A percentile compares a stretch with the other conserved stretches of the same genome.
These are phyloP conservation scores for Lasaia peninsularis DNA, from an alignment of 1,140 invertebrate species.

Conservation along the genomic window DNA sequence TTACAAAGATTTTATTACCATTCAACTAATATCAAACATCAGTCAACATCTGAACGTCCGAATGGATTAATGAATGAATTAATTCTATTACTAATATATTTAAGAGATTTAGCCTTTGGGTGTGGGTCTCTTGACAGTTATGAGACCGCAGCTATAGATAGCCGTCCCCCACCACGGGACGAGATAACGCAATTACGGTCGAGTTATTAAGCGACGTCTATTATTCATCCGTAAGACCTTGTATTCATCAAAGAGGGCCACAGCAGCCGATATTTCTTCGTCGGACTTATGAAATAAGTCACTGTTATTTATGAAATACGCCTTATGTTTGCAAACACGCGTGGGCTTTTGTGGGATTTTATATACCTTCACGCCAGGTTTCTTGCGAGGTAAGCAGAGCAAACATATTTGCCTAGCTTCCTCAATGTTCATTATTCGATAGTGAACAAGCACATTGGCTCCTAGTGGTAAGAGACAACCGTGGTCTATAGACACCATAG, in stretches of 20 bases:
- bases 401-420: no score
- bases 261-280: constrained; percentile 34
- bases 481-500: no score
- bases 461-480: no score
- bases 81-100: constrained; percentile 2
- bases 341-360: no score
- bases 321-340: no score
- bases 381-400: no score
- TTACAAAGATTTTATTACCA: neutral
- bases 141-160: constrained; percentile 59
- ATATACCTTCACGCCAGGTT: no score
- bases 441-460: no score
- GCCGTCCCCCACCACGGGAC: constrained; percentile 39
- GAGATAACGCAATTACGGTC: constrained; percentile 67
- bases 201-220: constrained; percentile 62
- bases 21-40: neutral
- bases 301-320: constrained; percentile 22
- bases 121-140: constrained; percentile 47
- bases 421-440: no score
- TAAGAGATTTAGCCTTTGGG: constrained; percentile 8
- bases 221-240: constrained; percentile 63
- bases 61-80: neutral
- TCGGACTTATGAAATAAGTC: constrained; percentile 30
- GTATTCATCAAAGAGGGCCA: constrained; percentile 43
- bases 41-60: neutral